Base-by-base conservation (phyloP, 2,797 vertebrate genomes). In the Spinus olivaceus region DNA sequence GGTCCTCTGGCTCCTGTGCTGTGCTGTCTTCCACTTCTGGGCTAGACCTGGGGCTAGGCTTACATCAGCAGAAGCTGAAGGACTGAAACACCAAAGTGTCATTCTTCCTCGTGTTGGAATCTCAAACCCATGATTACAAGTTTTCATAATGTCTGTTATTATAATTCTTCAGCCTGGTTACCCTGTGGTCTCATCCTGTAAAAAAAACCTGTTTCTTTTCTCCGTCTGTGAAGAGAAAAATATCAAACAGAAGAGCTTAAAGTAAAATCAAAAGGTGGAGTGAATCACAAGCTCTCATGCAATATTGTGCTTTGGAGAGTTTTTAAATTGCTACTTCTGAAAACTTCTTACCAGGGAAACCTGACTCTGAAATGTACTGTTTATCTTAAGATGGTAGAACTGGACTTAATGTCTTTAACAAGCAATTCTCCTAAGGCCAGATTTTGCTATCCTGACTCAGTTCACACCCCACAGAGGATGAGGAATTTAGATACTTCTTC, bases 1-100 rank as follows among this genome's bases (percentile, higher is more conserved):
- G 11, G 15, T 6, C 4, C 8, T 56, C 15, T 42, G 42, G 4
- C 16, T 54, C n/a, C 9, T 2, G 0, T 54, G n/a, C 35, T 61
- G 3, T 39, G 8, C 21, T 42, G 2, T 19, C 37, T 86, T 84
- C 57, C 6, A 8, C 7, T 92, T 77, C 47, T 57, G 24, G 14
- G 9, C 11, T 84, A 27, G 51, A 56, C 12, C 5, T 72, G 24
- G 20, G 44, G 3, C 28, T 86, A 66, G 25, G 21, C 56, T 92
- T 84, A 25, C 24, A 32, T 33, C n/a, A 67, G 41, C 7, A 72
- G 47, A 79, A 92, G 10, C 12, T 69, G 81, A 80, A 81, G 22
- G 53, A 65, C 12, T 1, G 4, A 89, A 91, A 49, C 22, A 50
- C 8, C 10, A 35, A 92, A 70, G 16, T 49, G 17, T 80, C 59